Conservation (phyloP, 2,797 vertebrate genomes). For the Manis javanica region DNA sequence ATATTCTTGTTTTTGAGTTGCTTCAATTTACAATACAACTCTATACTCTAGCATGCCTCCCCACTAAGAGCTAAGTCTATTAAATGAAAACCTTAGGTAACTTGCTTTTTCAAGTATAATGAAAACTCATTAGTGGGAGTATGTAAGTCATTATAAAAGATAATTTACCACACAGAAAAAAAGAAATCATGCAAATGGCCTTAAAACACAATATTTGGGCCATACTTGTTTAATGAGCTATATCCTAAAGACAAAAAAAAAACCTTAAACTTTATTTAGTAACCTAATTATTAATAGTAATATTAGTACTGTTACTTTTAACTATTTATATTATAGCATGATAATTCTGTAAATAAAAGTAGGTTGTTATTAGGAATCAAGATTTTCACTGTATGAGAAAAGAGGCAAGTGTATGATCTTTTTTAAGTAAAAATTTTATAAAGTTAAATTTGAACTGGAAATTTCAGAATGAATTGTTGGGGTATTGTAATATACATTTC, state of each 20-base stretch:
- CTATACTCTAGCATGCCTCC: not conserved
- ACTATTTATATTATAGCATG: not conserved
- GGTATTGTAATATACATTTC: not conserved
- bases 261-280: not conserved
- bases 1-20: not conserved
- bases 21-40: not conserved
- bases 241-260: not conserved
- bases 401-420: not conserved
- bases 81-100: constrained; percentile 12
- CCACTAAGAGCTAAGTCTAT: not conserved
- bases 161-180: constrained; percentile 58
- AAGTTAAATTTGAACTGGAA: not conserved
- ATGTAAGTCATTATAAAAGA: constrained; percentile 43
- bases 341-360: constrained; percentile 6
- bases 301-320: not conserved
- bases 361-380: constrained; percentile 30
- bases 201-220: constrained; percentile 41
- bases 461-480: not conserved
- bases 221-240: constrained; percentile 46
- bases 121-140: constrained; percentile 33
- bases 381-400: constrained; percentile 4
- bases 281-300: not conserved
- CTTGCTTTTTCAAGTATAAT: constrained; percentile 40
- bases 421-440: constrained; percentile 12
- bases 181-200: constrained; percentile 45